A percentile compares a stretch with the other conserved stretches of the same genome.
Conservation (phyloP, 1,140 invertebrate genomes). For the Neodiprion pinetum region DNA sequence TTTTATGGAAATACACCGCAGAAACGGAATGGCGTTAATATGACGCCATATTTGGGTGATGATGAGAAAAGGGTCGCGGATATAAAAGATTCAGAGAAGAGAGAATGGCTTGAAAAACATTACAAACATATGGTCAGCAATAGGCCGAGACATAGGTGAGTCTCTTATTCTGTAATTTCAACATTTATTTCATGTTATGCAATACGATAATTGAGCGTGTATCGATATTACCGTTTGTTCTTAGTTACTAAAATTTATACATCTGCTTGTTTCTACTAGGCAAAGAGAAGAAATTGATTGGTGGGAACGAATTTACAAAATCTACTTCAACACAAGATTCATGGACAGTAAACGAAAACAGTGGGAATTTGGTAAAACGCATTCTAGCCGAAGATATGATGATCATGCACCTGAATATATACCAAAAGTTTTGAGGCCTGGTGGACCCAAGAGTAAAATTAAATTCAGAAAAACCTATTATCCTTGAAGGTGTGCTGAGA, state of each 20-base stretch:
- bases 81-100: slow-evolving; percentile 70
- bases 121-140: slow-evolving; percentile 75
- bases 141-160: slow-evolving; percentile 64
- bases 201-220: too few relatives aligned
- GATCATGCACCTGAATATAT: slow-evolving; percentile 73
- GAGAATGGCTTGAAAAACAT: slow-evolving; percentile 71
- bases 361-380: slow-evolving; percentile 70
- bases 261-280: slow-evolving; percentile 30
- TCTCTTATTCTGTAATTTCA: slow-evolving; percentile 9
- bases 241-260: too few relatives aligned
- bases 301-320: slow-evolving; percentile 82
- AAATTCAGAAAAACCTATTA: slow-evolving; percentile 70
- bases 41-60: slow-evolving; percentile 76
- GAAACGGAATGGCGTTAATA: slow-evolving; percentile 66
- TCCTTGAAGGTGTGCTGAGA: slow-evolving; percentile 49
- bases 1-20: slow-evolving; percentile 77
- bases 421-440: slow-evolving; percentile 67
- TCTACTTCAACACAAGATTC: slow-evolving; percentile 69
- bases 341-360: slow-evolving; percentile 71
- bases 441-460: slow-evolving; percentile 62
- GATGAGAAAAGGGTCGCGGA: slow-evolving; percentile 69
- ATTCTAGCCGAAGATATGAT: slow-evolving; percentile 67
- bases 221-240: too few relatives aligned
- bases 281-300: slow-evolving; percentile 71
- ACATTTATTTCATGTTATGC: too few relatives aligned